Evolutionary conservation across 2,797 vertebrate species (phyloP).

Genomic region (Ambastaia sidthimunki): DNA sequence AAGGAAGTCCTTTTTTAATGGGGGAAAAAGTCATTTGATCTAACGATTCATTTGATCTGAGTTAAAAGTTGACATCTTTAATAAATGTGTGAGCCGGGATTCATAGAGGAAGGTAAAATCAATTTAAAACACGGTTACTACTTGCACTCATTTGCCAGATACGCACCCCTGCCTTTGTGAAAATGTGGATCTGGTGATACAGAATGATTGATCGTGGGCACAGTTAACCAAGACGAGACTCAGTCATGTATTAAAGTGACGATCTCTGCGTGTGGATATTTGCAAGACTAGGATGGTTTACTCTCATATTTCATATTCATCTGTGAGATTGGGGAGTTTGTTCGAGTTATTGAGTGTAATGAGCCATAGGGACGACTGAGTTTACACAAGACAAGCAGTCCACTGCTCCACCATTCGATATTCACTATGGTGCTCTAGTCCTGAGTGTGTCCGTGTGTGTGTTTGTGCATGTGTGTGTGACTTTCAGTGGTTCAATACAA

Average conservation of each 20-base stretch:
- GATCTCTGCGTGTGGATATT: constrained; percentile 32
- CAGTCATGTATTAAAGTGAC: constrained; percentile 6
- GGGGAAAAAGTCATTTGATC: constrained; percentile 31
- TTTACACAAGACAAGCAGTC: constrained; percentile 49
- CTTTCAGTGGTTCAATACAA: constrained; percentile 25
- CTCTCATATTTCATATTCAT: constrained; percentile 50
- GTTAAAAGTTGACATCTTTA: constrained; percentile 41
- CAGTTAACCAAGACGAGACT: background rate
- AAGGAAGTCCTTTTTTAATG: constrained; percentile 21
- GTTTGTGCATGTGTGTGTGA: constrained; percentile 15
- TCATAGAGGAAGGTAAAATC: constrained; percentile 34
- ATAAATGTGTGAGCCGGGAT: constrained; percentile 36
- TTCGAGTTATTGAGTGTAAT: constrained; percentile 53
- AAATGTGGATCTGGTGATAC: background rate
- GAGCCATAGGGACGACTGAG: constrained; percentile 34
- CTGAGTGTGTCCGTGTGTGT: constrained; percentile 6
- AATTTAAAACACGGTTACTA: constrained; percentile 37
- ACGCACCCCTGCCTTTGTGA: constrained; percentile 10
- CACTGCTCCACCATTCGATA: constrained; percentile 34
- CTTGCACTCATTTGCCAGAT: constrained; percentile 33
- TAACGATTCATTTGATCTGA: constrained; percentile 38
- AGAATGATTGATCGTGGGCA: constrained; percentile 26
- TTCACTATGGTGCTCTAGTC: constrained; percentile 2
- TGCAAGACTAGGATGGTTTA: constrained; percentile 21
- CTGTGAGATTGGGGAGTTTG: constrained; percentile 38